Conservation (phyloP, 2,113 vertebrate genomes). For the Vireo altiloquus region DNA sequence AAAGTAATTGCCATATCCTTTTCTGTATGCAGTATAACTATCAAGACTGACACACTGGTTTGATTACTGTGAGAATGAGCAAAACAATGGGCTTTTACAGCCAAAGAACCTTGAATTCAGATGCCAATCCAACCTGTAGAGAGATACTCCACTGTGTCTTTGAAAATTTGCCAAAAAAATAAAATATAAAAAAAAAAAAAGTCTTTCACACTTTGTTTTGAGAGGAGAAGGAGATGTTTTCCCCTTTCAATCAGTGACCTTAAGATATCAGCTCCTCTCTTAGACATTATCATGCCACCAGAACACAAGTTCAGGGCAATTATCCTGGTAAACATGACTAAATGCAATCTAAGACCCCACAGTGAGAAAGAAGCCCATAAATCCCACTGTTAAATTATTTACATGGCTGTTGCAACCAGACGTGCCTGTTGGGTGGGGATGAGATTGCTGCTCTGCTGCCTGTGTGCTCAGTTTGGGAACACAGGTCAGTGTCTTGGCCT, state of each 20-base stretch:
- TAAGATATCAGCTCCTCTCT: background rate
- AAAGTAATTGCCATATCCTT: conserved; percentile 2
- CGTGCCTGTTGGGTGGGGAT: accelerated
- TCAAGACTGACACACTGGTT: conserved; percentile 2
- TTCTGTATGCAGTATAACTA: background rate
- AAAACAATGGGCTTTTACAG: background rate
- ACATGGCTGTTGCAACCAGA: background rate
- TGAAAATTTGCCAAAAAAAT: background rate
- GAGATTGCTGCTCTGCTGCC: background rate
- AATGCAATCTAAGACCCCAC: background rate
- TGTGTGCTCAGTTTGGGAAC: background rate
- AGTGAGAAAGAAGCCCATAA: background rate
- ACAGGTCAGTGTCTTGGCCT: background rate
- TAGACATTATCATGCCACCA: background rate
- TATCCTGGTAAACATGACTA: background rate
- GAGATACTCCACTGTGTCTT: background rate
- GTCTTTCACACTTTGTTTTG: background rate
- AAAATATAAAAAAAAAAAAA: background rate
- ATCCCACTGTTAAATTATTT: conserved; percentile 12
- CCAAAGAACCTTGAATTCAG: background rate
- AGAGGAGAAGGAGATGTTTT: background rate
- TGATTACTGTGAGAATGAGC: conserved; percentile 17
- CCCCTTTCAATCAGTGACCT: background rate
- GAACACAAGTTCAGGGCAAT: background rate
- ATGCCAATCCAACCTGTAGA: background rate